These are phyloP conservation scores for Echinarachnius parma DNA, from an alignment of 53 echinoderm and acorn worm species.

Conservation along the genomic window DNA sequence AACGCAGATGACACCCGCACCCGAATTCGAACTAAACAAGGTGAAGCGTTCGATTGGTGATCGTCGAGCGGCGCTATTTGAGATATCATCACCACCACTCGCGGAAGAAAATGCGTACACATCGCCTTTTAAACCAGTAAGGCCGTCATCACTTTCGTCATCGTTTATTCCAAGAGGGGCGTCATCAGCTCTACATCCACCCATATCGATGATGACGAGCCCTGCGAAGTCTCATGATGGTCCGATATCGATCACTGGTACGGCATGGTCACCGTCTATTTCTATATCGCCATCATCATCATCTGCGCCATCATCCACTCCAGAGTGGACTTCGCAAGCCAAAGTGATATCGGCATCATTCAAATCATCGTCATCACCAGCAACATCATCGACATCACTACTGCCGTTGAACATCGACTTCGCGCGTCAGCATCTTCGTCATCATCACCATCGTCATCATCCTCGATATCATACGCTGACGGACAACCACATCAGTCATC, in stretches of 20 bases:
- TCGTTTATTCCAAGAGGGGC: too few species aligned
- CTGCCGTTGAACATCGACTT: constrained; percentile 30
- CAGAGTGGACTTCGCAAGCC: constrained; percentile 3
- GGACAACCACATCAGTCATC: too few species aligned
- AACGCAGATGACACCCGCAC: neutral
- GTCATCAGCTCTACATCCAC: neutral
- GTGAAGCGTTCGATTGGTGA: too few species aligned
- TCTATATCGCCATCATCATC: neutral
- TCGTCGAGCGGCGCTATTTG: too few species aligned
- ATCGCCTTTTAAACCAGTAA: constrained; percentile 25
- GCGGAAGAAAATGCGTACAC: neutral
- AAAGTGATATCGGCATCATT: too few species aligned
- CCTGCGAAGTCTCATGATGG: neutral
- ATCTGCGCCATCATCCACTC: neutral
- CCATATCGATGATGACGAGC: neutral
- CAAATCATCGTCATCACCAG: neutral
- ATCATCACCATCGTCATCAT: constrained; percentile 1
- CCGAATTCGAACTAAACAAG: too few species aligned
- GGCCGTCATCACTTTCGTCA: neutral
- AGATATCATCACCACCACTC: too few species aligned
- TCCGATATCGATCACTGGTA: too few species aligned
- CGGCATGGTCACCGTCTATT: neutral
- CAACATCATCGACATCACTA: constrained; percentile 7
- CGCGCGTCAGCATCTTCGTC: constrained; percentile 36
- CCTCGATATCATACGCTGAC: neutral